Evolutionary conservation across 2,797 vertebrate species (phyloP), one percentile per base, ranked within the genome.

Genomic region (Muscicapa striata): DNA sequence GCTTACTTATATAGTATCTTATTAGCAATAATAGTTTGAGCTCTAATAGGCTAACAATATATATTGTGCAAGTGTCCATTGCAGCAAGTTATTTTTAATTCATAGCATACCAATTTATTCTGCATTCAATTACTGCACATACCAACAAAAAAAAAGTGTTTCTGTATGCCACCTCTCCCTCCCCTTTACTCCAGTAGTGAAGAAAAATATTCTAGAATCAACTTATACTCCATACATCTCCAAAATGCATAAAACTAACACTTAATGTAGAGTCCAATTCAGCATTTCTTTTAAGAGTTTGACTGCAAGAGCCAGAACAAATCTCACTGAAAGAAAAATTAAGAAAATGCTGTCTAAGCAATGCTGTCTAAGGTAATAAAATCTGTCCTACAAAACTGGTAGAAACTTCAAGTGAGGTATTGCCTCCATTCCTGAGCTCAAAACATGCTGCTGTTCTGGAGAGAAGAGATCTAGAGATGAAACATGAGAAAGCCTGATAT

Each of bases 21-120:
- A 87, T 77, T 93, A 76, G 69, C 79, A 94, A 62, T 70, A 90
- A 82, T 29, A 78, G 46, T 62, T 80, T 55, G 54, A 85, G 79
- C 20, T 55, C 82, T 94, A 95, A 92, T 68, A 93, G 54, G 51
- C 68, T 90, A 92, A 95, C 92, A 96, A 95, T 91, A 87, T 78
- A 83, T 41, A 92, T 93, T 95, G 92, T 93, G 61, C 83, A 91
- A 95, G 38, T 61, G 57, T 68, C 86, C 72, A 93, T 92, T 90
- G 52, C 49, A 64, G 36, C 23, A 89, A 93, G 75, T 87, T 94
- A 93, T 76, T 95, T 93, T 90, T 85, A 92, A 87, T 94, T 84
- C 58, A 79, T 6, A 73, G 30, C 9, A 45, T 43, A 87, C n/a
- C 67, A 30, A 78, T 78, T 87, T 91, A 92, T 84, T 81, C 67